Evolutionary conservation across 2,888 invertebrate species (phyloP).

Genomic region (Eulithis prunata): DNA sequence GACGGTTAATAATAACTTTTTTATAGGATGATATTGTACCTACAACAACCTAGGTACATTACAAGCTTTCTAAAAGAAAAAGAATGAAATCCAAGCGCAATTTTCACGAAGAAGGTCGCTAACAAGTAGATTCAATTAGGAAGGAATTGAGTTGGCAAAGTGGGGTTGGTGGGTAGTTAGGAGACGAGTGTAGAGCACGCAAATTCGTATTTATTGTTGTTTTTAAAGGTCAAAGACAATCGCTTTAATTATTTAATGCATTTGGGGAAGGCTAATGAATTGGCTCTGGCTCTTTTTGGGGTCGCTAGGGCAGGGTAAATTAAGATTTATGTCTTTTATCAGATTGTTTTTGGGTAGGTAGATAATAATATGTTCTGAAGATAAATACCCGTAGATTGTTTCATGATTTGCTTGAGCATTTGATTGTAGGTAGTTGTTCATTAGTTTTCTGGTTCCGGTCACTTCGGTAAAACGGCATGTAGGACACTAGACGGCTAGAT

Average conservation of each 20-base stretch:
- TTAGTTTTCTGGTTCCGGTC: no score
- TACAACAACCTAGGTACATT: not conserved
- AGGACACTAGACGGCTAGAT: no score
- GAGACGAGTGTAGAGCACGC: conserved; percentile 27
- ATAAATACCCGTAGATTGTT: not conserved
- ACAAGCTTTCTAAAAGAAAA: conserved; percentile 34
- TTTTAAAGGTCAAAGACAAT: conserved; percentile 32
- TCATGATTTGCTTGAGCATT: no score
- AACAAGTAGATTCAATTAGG: conserved; percentile 49
- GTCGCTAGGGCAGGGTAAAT: conserved; percentile 22
- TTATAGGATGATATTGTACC: not conserved
- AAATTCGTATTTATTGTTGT: conserved; percentile 35
- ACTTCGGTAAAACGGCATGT: no score
- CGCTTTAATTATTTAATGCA: conserved; percentile 42
- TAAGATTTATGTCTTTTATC: conserved; percentile 28
- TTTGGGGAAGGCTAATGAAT: conserved; percentile 40
- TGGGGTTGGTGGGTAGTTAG: conserved; percentile 38
- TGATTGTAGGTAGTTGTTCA: no score
- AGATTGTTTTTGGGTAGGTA: conserved; percentile 22
- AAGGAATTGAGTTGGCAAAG: conserved; percentile 49
- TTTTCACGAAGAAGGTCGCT: conserved; percentile 43
- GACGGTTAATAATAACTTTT: not conserved
- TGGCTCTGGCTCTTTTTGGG: conserved; percentile 29
- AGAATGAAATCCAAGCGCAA: conserved; percentile 42
- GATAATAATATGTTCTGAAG: not conserved